Evolutionary conservation across 2,113 vertebrate species (phyloP), one percentile per base, ranked within the genome.

Genomic region (Euleptes europaea): DNA sequence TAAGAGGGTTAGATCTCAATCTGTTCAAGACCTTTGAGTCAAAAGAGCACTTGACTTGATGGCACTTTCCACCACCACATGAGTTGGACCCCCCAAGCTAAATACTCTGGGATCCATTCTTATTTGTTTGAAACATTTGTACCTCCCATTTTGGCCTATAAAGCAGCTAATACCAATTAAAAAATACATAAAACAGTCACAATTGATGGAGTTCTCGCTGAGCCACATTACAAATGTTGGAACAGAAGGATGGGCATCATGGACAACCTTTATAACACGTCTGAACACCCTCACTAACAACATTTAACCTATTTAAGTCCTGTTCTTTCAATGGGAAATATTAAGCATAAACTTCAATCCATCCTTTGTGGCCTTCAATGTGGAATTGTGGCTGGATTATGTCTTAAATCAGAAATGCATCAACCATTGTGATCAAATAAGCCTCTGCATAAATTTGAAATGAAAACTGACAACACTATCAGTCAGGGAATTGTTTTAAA

Each of bases 391-490:
- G 14, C 28, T 82, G 69, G 69, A 42, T 51, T 78, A 54, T 42
- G 65, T 28, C 63, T 4, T 84, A 23, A 74, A 40, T 74, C 65
- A 83, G 65, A 75, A 87, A 83, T 84, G 85, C 51, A 86, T n/a
- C 31, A 84, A 67, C 38, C 66, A 31, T 79, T 31, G 3, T 6
- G 7, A 44, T 66, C 82, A 80, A 84, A 75, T 63, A 26, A 51
- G 6, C 10, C 88, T 9, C 35, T 69, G 84, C 47, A 81, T 23
- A 10, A 86, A 84, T 88, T 66, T 72, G 33, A 33, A 83, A 70
- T 78, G 80, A 91, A 87, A 91, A 85, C 1, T 79, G 66, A 57
- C 54, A 71, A n/a, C 74, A 31, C 38, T 84, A 28, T 82, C 82
- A 78, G 65, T 13, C 63, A 11, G 9, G 65, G 60, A 82, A 26